Evolutionary conservation across 2,888 invertebrate species (phyloP).

Genomic region (Caenorhabditis virilis): DNA sequence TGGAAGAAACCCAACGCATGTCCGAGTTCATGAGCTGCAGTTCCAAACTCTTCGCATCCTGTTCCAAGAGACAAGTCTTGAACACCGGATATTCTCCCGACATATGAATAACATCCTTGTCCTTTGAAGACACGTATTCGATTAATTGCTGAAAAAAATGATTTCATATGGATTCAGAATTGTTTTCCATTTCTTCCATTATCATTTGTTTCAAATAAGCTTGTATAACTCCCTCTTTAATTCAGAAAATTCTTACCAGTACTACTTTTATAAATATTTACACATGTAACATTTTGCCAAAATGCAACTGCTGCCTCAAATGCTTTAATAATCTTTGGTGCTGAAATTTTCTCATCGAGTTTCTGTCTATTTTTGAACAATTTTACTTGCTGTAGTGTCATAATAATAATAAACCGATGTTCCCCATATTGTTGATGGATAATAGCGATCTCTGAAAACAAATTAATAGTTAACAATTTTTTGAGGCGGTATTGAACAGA

Average conservation of each 20-base stretch:
- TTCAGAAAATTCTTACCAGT: slow-evolving; percentile 35
- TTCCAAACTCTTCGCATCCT: slow-evolving; percentile 58
- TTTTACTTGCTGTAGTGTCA: slow-evolving; percentile 37
- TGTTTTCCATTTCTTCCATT: no score
- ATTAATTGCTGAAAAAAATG: slow-evolving; percentile 12
- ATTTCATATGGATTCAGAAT: no score
- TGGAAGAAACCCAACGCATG: slow-evolving; percentile 65
- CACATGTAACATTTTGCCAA: slow-evolving; percentile 61
- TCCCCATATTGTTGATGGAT: slow-evolving; percentile 49
- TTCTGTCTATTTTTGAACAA: background rate
- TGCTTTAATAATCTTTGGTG: slow-evolving; percentile 34
- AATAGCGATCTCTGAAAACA: slow-evolving; percentile 39
- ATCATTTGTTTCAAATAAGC: no score
- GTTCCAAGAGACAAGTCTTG: slow-evolving; percentile 64
- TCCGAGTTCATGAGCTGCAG: slow-evolving; percentile 54
- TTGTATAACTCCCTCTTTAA: no score
- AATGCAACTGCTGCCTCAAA: slow-evolving; percentile 49
- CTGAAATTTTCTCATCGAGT: slow-evolving; percentile 16
- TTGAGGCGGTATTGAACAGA: no score
- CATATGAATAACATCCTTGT: slow-evolving; percentile 58
- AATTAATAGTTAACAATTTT: no score
- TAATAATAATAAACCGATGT: slow-evolving; percentile 46
- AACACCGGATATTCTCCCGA: slow-evolving; percentile 53
- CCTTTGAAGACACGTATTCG: slow-evolving; percentile 37
- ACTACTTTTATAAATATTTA: slow-evolving; percentile 55